These are phyloP conservation scores for Lycocerus yunnanus DNA, from an alignment of 2,888 invertebrate species.

Conservation along the genomic window DNA sequence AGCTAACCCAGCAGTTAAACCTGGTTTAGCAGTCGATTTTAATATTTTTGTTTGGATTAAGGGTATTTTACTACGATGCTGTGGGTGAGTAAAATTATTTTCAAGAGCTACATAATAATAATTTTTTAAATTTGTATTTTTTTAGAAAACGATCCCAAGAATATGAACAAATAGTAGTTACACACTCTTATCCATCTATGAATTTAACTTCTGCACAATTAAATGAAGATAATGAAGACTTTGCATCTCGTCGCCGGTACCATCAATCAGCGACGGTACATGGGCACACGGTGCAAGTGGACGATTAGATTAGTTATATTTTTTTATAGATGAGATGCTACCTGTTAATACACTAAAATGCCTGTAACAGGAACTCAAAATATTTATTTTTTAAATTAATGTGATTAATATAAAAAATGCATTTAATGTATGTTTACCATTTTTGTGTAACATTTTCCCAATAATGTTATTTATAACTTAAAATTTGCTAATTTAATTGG, in stretches of 20 bases:
- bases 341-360: not conserved
- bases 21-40: constrained; percentile 85
- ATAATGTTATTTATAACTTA: not conserved
- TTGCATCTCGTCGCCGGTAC: constrained; percentile 87
- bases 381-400: not conserved
- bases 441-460: not conserved
- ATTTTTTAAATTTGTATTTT: constrained; percentile 29
- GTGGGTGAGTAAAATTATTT: constrained; percentile 66
- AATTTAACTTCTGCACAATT: constrained; percentile 83
- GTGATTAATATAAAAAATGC: not conserved
- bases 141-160: constrained; percentile 75
- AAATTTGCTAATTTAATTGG: not conserved
- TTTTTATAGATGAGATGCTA: not conserved
- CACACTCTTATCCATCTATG: constrained; percentile 79
- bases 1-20: constrained; percentile 93
- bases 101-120: not conserved
- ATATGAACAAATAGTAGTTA: constrained; percentile 85
- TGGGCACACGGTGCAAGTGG: constrained; percentile 67
- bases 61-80: constrained; percentile 70
- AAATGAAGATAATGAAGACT: constrained; percentile 95
- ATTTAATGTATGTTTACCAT: not conserved
- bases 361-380: not conserved
- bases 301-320: constrained; percentile 42
- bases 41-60: constrained; percentile 80
- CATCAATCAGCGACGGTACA: constrained; percentile 88